Evolutionary conservation across 2,113 vertebrate genomes (phyloP).

Genomic region (Sprattus sprattus): DNA sequence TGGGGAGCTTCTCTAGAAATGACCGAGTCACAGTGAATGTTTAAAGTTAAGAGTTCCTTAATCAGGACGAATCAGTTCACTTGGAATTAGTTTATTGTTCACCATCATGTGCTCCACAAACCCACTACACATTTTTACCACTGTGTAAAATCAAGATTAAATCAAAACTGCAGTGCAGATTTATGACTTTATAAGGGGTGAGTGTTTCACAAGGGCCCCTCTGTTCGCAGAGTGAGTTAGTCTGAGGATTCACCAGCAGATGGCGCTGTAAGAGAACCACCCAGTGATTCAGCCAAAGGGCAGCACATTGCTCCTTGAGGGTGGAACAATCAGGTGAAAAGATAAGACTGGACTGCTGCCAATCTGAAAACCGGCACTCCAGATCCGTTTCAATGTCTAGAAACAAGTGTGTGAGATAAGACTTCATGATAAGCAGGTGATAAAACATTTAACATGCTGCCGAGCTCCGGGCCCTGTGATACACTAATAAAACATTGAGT

Average conservation of each 20-base stretch:
- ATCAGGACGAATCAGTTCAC: not conserved
- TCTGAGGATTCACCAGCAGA: not conserved
- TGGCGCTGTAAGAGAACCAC: not conserved
- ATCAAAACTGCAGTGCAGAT: not conserved
- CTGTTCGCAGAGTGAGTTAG: not conserved
- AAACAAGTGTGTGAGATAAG: not conserved
- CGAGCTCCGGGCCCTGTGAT: not conserved
- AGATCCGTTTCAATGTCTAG: not conserved
- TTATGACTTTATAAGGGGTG: not conserved
- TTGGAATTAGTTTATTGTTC: not conserved
- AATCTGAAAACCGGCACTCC: not conserved
- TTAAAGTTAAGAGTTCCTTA: not conserved
- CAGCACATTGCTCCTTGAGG: not conserved
- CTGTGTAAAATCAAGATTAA: not conserved
- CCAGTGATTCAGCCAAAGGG: not conserved
- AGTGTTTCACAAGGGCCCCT: not conserved
- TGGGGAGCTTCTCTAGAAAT: too few species aligned
- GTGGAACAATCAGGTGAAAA: not conserved
- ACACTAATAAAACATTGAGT: not conserved
- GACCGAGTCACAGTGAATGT: too few species aligned
- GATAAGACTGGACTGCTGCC: not conserved
- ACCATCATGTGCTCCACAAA: not conserved
- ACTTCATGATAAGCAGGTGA: not conserved
- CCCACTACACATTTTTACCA: not conserved
- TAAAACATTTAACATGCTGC: not conserved